Conservation (phyloP, 1,140 invertebrate genomes). For the Diorhabda sublineata region DNA sequence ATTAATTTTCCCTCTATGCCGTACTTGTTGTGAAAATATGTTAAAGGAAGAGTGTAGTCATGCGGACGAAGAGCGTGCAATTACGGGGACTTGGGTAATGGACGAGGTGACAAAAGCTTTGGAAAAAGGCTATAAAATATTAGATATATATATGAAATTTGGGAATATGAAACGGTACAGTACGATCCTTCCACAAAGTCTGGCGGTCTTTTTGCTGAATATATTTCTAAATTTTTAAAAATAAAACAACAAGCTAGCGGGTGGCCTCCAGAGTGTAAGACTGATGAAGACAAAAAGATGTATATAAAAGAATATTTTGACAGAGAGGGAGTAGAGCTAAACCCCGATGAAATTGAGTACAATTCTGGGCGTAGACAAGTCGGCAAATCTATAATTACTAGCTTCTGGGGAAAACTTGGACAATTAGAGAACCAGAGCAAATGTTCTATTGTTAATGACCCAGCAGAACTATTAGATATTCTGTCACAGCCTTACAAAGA, state of each 20-base stretch:
- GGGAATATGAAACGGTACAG: conserved; percentile 20
- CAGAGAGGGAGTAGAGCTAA: conserved; percentile 45
- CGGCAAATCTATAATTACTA: no score
- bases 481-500: no score
- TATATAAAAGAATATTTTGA: conserved; percentile 32
- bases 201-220: conserved; percentile 36
- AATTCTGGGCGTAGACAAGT: no score
- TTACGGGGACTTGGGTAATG: conserved; percentile 45
- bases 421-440: conserved; percentile 14
- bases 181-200: conserved; percentile 12
- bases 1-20: conserved; percentile 41
- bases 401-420: no score
- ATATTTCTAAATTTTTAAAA: conserved; percentile 42
- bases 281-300: conserved; percentile 27
- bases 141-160: conserved; percentile 22
- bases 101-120: conserved; percentile 44
- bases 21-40: conserved; percentile 29
- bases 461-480: no score
- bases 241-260: conserved; percentile 44
- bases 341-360: no score
- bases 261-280: conserved; percentile 36
- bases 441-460: no score
- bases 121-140: conserved; percentile 24
- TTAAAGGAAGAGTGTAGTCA: conserved; percentile 30
- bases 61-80: conserved; percentile 33